Evolutionary conservation across 1,140 invertebrate species (phyloP).

Genomic region (Chironomus tepperi): DNA sequence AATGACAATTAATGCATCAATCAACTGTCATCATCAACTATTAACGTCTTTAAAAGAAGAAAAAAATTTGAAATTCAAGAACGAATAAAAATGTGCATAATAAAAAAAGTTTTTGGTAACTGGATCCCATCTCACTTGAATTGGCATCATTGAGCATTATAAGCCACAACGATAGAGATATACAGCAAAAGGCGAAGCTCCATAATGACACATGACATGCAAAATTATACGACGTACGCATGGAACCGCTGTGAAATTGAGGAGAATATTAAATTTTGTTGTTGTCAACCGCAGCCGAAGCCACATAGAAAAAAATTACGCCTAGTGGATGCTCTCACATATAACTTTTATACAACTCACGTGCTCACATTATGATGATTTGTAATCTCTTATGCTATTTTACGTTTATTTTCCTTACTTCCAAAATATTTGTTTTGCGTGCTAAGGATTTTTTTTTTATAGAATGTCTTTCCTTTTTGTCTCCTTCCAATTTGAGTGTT

Average conservation of each 20-base stretch:
- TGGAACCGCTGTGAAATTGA: neutral
- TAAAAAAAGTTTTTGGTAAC: neutral
- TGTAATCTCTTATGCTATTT: slow-evolving; percentile 13
- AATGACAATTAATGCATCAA: too few relatives aligned
- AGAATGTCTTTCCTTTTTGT: neutral
- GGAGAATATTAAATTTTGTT: neutral
- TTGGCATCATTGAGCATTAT: too few relatives aligned
- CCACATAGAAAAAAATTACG: neutral
- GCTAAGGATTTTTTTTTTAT: neutral
- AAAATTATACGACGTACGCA: neutral
- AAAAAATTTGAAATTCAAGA: neutral
- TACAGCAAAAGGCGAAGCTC: too few relatives aligned
- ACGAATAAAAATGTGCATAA: too few relatives aligned
- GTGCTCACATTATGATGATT: slow-evolving; percentile 12
- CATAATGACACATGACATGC: neutral
- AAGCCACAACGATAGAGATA: too few relatives aligned
- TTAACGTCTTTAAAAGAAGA: neutral
- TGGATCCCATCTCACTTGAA: neutral
- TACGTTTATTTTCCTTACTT: neutral
- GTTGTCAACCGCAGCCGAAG: neutral
- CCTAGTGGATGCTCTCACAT: neutral
- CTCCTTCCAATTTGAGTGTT: neutral
- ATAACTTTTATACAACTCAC: neutral
- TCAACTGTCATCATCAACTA: neutral
- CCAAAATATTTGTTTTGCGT: neutral